These are phyloP conservation scores for Tridacna gigas DNA, from an alignment of 2,888 invertebrate species.

Conservation along the genomic window DNA sequence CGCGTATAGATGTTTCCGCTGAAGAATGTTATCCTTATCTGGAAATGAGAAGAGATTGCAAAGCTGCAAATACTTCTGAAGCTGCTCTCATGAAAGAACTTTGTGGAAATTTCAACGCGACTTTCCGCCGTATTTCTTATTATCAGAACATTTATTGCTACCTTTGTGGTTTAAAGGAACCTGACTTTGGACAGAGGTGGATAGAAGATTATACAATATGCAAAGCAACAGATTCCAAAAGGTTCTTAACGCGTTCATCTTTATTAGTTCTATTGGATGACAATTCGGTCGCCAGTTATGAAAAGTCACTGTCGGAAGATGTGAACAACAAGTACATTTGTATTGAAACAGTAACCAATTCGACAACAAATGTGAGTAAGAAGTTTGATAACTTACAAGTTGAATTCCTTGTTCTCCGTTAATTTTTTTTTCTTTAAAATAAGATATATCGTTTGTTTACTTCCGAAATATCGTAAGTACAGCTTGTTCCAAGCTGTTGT, in stretches of 20 bases:
- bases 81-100: neutral
- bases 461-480: too few relatives aligned
- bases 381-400: too few relatives aligned
- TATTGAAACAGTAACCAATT: too few relatives aligned
- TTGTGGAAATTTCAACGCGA: neutral
- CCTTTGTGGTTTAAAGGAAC: neutral
- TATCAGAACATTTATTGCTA: neutral
- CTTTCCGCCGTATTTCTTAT: neutral
- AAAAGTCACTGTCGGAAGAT: too few relatives aligned
- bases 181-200: neutral
- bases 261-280: neutral
- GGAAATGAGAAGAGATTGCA: neutral
- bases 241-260: neutral
- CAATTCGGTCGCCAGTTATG: neutral
- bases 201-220: neutral
- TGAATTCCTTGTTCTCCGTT: too few relatives aligned
- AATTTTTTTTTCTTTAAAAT: too few relatives aligned
- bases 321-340: too few relatives aligned
- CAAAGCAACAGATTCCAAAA: neutral
- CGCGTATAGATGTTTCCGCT: neutral
- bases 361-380: too few relatives aligned
- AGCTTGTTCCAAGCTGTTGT: too few relatives aligned
- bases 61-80: neutral
- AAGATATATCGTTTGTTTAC: too few relatives aligned
- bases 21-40: neutral